Evolutionary conservation across 2,113 vertebrate genomes (phyloP).

Genomic region (Rhea pennata): DNA sequence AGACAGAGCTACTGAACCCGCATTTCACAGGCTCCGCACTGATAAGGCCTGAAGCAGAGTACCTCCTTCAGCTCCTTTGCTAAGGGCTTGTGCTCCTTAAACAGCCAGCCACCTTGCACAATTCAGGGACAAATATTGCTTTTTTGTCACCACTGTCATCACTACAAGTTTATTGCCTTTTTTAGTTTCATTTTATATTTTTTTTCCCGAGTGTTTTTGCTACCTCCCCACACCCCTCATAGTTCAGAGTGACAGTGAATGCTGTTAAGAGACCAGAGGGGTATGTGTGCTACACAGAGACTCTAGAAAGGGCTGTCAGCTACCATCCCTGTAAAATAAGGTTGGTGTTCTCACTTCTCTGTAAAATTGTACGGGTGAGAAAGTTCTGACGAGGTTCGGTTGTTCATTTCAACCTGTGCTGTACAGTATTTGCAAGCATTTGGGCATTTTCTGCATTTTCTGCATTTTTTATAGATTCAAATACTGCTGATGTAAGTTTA

Average conservation of each 20-base stretch:
- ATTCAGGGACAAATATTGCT: accelerated
- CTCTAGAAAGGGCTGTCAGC: accelerated
- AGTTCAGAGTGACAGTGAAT: neutral
- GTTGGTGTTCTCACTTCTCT: neutral
- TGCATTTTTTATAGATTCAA: accelerated
- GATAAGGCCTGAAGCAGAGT: neutral
- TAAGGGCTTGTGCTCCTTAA: accelerated
- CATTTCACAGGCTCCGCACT: neutral
- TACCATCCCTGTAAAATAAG: neutral
- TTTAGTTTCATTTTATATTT: accelerated
- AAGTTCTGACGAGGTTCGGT: neutral
- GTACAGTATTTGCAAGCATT: neutral
- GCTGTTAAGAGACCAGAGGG: neutral
- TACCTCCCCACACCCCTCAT: neutral
- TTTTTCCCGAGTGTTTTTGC: neutral
- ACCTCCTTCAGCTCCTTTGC: neutral
- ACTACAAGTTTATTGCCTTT: neutral
- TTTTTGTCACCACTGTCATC: accelerated
- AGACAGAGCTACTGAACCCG: neutral
- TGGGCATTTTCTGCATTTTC: neutral
- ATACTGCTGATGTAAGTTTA: neutral
- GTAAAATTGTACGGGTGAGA: neutral
- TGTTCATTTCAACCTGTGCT: neutral
- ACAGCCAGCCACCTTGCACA: accelerated
- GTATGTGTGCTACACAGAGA: accelerated